Evolutionary conservation across 2,113 vertebrate genomes (phyloP).

Genomic region (Odocoileus virginianus): DNA sequence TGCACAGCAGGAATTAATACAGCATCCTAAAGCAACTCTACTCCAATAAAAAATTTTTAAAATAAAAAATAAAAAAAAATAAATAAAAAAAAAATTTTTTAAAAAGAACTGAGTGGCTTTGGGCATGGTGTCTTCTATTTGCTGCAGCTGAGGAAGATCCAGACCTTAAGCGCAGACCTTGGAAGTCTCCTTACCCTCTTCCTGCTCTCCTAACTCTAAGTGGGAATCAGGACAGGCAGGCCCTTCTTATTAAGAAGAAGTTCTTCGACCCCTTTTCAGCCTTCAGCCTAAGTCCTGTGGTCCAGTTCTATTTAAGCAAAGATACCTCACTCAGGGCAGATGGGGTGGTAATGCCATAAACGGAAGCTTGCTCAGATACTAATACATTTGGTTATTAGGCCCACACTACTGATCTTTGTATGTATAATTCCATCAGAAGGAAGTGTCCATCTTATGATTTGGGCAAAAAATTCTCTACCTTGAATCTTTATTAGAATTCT

Average conservation of each 20-base stretch:
- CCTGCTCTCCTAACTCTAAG: background rate
- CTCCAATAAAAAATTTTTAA: background rate
- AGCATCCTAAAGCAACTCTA: background rate
- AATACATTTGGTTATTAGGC: background rate
- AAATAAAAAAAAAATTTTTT: accelerated
- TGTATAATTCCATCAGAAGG: background rate
- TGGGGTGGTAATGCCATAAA: background rate
- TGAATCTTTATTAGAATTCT: constrained; percentile 16
- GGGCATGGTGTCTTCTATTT: background rate
- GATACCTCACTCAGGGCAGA: background rate
- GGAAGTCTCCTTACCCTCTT: background rate
- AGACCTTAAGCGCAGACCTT: background rate
- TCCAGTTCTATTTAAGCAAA: constrained; percentile 29
- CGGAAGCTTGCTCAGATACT: background rate
- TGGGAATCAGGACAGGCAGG: background rate
- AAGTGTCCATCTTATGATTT: background rate
- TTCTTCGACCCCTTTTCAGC: background rate
- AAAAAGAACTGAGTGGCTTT: background rate
- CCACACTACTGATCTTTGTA: constrained; percentile 1
- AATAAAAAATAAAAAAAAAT: too few species aligned
- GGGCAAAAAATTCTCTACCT: background rate
- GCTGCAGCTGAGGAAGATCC: background rate
- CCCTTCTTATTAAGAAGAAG: background rate
- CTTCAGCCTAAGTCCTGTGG: background rate
- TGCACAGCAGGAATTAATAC: background rate